A percentile compares a stretch with the other conserved stretches of the same genome.
These are phyloP conservation scores for Philypnodon macrostomus DNA, from an alignment of 2,797 vertebrate species.

Conservation along the genomic window DNA sequence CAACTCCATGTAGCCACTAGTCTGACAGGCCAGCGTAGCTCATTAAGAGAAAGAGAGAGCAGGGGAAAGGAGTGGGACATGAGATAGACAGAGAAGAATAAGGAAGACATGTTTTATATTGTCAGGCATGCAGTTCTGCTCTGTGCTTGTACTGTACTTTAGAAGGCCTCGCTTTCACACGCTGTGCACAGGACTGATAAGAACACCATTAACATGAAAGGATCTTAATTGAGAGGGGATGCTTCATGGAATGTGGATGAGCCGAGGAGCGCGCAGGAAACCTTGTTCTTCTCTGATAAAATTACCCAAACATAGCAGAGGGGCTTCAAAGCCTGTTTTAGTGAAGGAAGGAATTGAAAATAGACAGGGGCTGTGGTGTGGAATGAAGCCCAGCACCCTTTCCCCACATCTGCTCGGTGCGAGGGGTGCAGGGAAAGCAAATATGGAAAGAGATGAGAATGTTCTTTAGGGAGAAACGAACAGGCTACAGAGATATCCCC, in stretches of 20 bases:
- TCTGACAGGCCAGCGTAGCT: slow-evolving; percentile 35
- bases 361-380: slow-evolving; percentile 49
- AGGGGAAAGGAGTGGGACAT: slow-evolving; percentile 21
- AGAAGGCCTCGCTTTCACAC: slow-evolving; percentile 63
- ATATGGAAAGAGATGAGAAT: slow-evolving; percentile 40
- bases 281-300: slow-evolving; percentile 66
- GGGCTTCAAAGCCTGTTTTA: slow-evolving; percentile 63
- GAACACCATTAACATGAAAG: slow-evolving; percentile 75
- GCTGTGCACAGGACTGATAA: slow-evolving; percentile 65
- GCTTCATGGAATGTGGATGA: slow-evolving; percentile 56
- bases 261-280: slow-evolving; percentile 44
- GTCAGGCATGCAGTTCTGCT: slow-evolving; percentile 50
- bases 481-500: slow-evolving; percentile 59
- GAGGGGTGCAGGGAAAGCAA: slow-evolving; percentile 30
- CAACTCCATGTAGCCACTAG: slow-evolving; percentile 28
- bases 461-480: slow-evolving; percentile 54
- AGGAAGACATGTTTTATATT: slow-evolving; percentile 37
- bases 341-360: slow-evolving; percentile 38
- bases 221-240: slow-evolving; percentile 77
- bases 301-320: slow-evolving; percentile 51
- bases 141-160: slow-evolving; percentile 45
- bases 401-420: slow-evolving; percentile 30
- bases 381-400: slow-evolving; percentile 21
- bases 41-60: slow-evolving; percentile 43
- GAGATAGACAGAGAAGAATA: slow-evolving; percentile 40